Base-by-base conservation (phyloP, 2,888 invertebrate genomes). In the Eupithecia exiguata region DNA sequence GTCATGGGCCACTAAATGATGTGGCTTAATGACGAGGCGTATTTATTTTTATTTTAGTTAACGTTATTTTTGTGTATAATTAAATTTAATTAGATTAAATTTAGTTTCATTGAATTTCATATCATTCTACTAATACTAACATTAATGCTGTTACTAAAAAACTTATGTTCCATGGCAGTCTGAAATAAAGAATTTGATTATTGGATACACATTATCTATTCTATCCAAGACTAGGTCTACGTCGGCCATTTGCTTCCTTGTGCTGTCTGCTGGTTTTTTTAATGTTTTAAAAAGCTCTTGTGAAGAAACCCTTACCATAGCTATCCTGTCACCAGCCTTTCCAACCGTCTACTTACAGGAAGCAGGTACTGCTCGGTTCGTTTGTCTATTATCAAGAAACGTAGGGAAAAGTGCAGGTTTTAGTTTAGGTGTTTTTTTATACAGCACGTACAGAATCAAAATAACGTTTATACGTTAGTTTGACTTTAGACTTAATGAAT, bases 331-430 rank as follows among this genome's bases (percentile, higher is more conserved):
- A 36, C 21, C 30, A 68, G 49, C n/a, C 36, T 53, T 68, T 40
- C 25, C 40, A 14, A 66, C 36, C 69, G 25, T 58, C 38, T 69
- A 62, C 69, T 69, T 67, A 40, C 66, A n/a, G 40, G n/a, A 65
- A 71, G 58, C 16, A 53, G 53, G 53, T 71, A 69, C 69, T 25
- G 69, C 30, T 40, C 38, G 66, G 66, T 66, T 69, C 61, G 69
- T 69, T 69, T 61, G 69, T 69, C 49, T 68, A 58, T 69, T 69
- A 66, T 66, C 10, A 68, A 68, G 30, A 21, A 68, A 58, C 18
- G 68, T 25, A 40, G 40, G 7, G 38, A 62, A 35, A 62, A 25
- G 25, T 25, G 62, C 30, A 18, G 35, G 62, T 35, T 14, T 58
- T 25, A 12, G 25, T 25, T 58, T n/a, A n/a, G n/a, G n/a, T n/a